phyloP scores from a whole-genome alignment of 2,797 vertebrate species.

The Gobionotothen gibberifrons region DNA sequence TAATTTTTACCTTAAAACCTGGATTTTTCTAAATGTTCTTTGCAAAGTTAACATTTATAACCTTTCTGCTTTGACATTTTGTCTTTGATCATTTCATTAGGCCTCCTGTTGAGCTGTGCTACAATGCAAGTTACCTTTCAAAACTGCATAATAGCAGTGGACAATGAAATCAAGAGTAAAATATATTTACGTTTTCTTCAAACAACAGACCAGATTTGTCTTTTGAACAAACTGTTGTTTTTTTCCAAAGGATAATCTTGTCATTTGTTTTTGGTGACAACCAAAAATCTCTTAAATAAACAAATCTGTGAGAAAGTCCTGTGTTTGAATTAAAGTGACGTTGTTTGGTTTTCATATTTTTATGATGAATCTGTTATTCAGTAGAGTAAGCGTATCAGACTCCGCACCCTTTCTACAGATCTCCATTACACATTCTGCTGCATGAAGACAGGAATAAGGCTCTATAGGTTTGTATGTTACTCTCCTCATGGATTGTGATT shows the following conservation, averaged over 20 bases:
- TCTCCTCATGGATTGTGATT: not conserved
- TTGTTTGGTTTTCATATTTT: conserved; percentile 20
- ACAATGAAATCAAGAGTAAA: conserved; percentile 5
- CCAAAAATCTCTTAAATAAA: conserved; percentile 23
- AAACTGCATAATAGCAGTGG: conserved; percentile 1
- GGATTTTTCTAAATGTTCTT: not conserved
- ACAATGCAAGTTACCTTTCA: conserved; percentile 6
- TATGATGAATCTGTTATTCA: conserved; percentile 25
- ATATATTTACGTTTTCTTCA: conserved; percentile 11
- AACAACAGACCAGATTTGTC: not conserved
- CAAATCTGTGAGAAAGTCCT: conserved; percentile 2
- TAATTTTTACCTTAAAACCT: not conserved
- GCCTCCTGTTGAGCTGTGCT: not conserved
- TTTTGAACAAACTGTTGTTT: not conserved
- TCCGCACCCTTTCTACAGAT: not conserved
- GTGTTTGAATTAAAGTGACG: conserved; percentile 16
- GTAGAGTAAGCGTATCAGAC: conserved; percentile 4
- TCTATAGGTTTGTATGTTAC: not conserved
- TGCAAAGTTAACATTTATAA: not conserved
- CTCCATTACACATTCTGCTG: conserved; percentile 16
- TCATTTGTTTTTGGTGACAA: conserved; percentile 11
- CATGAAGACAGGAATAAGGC: not conserved
- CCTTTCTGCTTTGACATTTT: not conserved
- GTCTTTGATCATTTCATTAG: conserved; percentile 1
- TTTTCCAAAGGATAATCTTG: not conserved